Evolutionary conservation across 2,113 vertebrate species (phyloP).

Genomic region (Chaenocephalus aceratus): DNA sequence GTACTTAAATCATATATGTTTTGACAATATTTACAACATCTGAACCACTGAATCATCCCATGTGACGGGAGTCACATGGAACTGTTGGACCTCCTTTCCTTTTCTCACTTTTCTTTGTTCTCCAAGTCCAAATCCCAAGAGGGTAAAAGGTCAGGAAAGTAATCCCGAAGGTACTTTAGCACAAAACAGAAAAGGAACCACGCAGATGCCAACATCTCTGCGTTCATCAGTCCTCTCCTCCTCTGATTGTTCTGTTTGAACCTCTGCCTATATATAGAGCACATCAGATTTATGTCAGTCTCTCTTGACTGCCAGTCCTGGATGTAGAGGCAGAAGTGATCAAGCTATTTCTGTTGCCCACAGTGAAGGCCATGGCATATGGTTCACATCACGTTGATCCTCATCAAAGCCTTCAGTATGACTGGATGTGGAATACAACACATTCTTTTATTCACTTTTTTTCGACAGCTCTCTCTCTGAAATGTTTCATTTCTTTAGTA

Average conservation of each 20-base stretch:
- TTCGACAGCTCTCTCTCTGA: not conserved
- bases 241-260: not conserved
- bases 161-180: not conserved
- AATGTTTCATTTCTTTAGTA: not conserved
- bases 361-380: not conserved
- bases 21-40: no score
- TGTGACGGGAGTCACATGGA: no score
- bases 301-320: not conserved
- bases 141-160: not conserved
- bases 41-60: no score
- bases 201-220: not conserved
- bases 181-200: no score
- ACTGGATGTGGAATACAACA: not conserved
- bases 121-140: no score
- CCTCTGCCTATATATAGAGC: slow-evolving; percentile 3
- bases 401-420: not conserved
- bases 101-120: not conserved
- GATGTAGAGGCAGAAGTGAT: slow-evolving; percentile 6
- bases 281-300: not conserved
- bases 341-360: not conserved
- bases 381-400: not conserved
- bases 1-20: no score
- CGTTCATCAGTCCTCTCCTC: not conserved
- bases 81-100: no score
- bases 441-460: not conserved